Evolutionary conservation across 2,113 vertebrate species (phyloP).

Genomic region (Bujurquina vittata): DNA sequence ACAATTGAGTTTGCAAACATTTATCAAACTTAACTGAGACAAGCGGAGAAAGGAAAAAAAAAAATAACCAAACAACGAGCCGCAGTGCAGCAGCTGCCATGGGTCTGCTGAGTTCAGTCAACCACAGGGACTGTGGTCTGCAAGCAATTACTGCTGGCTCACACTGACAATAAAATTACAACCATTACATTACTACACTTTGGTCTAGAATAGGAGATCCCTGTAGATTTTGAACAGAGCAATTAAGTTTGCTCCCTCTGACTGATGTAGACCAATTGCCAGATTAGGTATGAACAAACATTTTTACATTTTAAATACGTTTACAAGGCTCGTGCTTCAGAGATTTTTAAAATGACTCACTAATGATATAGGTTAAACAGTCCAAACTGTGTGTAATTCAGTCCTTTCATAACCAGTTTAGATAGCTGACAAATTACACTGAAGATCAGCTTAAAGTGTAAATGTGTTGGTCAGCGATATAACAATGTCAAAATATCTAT

Average conservation of each 20-base stretch:
- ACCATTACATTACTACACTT: constrained; percentile 47
- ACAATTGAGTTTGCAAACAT: constrained; percentile 12
- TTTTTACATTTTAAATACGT: background rate
- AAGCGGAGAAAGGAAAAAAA: background rate
- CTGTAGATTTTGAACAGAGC: background rate
- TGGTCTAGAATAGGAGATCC: background rate
- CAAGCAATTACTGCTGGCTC: constrained; percentile 49
- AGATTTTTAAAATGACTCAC: background rate
- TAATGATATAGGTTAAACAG: background rate
- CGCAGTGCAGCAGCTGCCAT: constrained; percentile 20
- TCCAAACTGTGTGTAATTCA: background rate
- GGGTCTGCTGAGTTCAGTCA: constrained; percentile 36
- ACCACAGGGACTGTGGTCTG: constrained; percentile 41
- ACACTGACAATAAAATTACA: constrained; percentile 32
- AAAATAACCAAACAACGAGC: background rate
- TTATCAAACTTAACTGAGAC: constrained; percentile 35
- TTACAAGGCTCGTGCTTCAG: background rate
- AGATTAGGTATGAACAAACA: background rate
- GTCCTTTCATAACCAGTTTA: background rate
- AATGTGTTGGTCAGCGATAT: background rate
- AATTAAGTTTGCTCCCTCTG: background rate
- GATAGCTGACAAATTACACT: background rate
- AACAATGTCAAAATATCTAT: background rate
- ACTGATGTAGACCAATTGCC: background rate
- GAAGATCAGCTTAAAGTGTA: background rate